phyloP scores from a whole-genome alignment of 2,113 vertebrate species.

The Lepus timidus region DNA sequence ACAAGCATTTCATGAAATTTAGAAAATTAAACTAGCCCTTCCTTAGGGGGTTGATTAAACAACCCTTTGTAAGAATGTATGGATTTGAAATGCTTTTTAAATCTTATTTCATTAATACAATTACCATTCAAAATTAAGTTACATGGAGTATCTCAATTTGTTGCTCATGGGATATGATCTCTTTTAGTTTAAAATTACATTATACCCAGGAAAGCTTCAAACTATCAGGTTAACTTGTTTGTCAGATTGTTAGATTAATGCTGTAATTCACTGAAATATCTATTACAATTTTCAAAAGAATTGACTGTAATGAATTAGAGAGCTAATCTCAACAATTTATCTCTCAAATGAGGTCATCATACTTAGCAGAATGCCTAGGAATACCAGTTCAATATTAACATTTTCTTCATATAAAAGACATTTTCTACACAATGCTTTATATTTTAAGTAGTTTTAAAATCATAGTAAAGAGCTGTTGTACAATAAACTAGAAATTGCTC shows the following conservation, averaged over 20 bases:
- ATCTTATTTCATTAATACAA: slow-evolving; percentile 78
- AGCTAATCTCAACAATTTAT: slow-evolving; percentile 81
- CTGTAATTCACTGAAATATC: slow-evolving; percentile 80
- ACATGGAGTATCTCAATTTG: slow-evolving; percentile 75
- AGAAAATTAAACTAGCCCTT: slow-evolving; percentile 56
- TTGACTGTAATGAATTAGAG: slow-evolving; percentile 81
- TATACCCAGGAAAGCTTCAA: slow-evolving; percentile 75
- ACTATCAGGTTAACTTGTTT: slow-evolving; percentile 81
- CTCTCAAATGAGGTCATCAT: slow-evolving; percentile 75
- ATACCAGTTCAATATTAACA: background rate
- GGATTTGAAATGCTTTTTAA: slow-evolving; percentile 70
- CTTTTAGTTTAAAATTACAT: slow-evolving; percentile 80
- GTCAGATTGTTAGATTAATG: slow-evolving; percentile 79
- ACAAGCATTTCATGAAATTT: slow-evolving; percentile 48
- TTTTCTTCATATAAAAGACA: slow-evolving; percentile 5
- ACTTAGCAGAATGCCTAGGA: slow-evolving; percentile 56
- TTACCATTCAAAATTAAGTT: slow-evolving; percentile 80
- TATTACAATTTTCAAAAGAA: slow-evolving; percentile 80
- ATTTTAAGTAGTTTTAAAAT: slow-evolving; percentile 40
- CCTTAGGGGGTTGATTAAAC: slow-evolving; percentile 51
- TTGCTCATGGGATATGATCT: slow-evolving; percentile 73
- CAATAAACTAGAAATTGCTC: background rate
- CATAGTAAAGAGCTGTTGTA: background rate
- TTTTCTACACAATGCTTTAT: background rate
- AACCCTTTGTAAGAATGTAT: slow-evolving; percentile 69